Evolutionary conservation across 2,797 vertebrate genomes (phyloP), one percentile per base, ranked within the genome.

Genomic region (Esox masquinongy): DNA sequence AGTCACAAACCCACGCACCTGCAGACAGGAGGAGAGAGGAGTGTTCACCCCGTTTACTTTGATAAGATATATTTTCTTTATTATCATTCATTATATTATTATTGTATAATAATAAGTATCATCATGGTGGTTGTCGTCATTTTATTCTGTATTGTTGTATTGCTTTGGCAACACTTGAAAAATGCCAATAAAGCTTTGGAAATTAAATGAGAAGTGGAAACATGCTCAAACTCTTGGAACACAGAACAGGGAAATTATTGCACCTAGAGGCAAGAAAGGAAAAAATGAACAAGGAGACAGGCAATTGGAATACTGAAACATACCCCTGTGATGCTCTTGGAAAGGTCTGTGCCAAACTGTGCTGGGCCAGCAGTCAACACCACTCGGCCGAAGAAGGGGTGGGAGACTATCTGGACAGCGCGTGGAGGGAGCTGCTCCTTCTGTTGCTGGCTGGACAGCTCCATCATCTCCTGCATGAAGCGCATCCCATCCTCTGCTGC

Each of bases 391-490:
- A 97, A 97, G 91, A 96, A 99, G 0, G 98, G 98, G 86, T 98
- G 96, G 0, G 98, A 99, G 81, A 98, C 93, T 11, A 99, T 98
- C 63, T 99, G 98, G 63, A 99, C 97, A 63, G 98, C 98, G 75
- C 97, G 94, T 15, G 98, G 98, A 63, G 98, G 98, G 2, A 99
- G 94, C 93, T 99, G 98, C 82, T 99, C 98, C 73, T 99, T 99
- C 80, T 99, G 98, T 73, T 99, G 98, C 90, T 99, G 98, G 89
- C 97, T 99, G 81, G 98, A 99, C 68, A 99, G 90, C 80, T 99
- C 98, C 92, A 99, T 99, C 98, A 99, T 99, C 86, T 99, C 98
- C 91, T 99, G 98, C 98, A 99, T 99, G 92, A 99, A 99, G 47
- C 98, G 94, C 81, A 99, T 91, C 0, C 98, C 98, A 5, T 99